Base-by-base conservation (phyloP, 2,113 vertebrate genomes). In the Upupa epops region DNA sequence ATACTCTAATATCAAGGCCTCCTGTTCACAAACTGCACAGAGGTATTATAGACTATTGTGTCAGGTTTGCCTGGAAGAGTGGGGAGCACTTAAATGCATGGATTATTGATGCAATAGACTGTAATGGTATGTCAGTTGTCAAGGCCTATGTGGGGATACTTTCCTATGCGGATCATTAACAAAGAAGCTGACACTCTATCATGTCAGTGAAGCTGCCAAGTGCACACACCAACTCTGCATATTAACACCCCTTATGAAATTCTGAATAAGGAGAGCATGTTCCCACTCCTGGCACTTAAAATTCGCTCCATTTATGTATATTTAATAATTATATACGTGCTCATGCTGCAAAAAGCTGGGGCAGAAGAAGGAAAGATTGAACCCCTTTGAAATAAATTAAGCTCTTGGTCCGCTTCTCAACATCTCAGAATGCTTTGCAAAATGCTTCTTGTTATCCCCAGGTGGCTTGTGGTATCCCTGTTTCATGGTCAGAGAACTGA, bases 101-200 rank as follows among this genome's bases (percentile, higher is more conserved):
- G 95, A 95, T 96, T 96, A 96, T 96, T 95, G 92, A 92, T 0
- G 74, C 95, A 95, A 94, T 95, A 96, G 88, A 82, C 90, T 96
- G 93, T 89, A 96, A 92, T 92, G 89, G 90, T 90, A 87, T 93
- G 90, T 93, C 96, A 96, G 90, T 96, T 95, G 92, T 96, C 90
- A 94, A 94, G 96, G 92, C 92, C 95, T 94, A 48, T 83, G 89
- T 95, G 90, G 89, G 79, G 93, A 93, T 93, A 96, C 92, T 96
- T 94, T 95, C 89, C 89, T 96, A 32, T 89, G 95, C 26, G 74
- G 93, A 94, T 96, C 96, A 96, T 96, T 96, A 96, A 95, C 93
- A 96, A 94, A 94, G 95, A 89, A 94, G 81, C 88, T 95, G 95
- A 95, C 95, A 91, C 90, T 96, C 93, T 94, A 94, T 96, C 95